Evolutionary conservation across 2,888 invertebrate species (phyloP), one percentile per base, ranked within the genome.

Genomic region (Drosophila multiciliata): DNA sequence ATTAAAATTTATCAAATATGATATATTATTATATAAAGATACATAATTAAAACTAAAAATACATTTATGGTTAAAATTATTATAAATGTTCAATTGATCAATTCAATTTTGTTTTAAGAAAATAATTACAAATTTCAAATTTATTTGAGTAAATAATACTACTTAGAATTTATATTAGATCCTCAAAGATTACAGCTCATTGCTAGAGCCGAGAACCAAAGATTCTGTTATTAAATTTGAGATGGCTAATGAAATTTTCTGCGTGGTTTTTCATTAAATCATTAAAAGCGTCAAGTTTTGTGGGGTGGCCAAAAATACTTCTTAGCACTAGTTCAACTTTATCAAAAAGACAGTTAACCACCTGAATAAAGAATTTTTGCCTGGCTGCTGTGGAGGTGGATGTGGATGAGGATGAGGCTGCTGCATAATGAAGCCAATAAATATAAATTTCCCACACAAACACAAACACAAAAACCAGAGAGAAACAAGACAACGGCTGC

Each of bases 341-440:
- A 36, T 40, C 36, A 66, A 50, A 23, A 40, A 17, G 36, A 23
- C 50, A 26, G 62, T 38, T 23, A 45, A 45, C 50, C 59, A 79
- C 67, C 78, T 75, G 76, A 42, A 72, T 38, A 38, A 57, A 66
- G 73, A 62, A 68, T 82, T 59, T 72, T 57, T 71, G 54, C 54
- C 36, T 42, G 40, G 63, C 17, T 66, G 38, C 48, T 57, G 42
- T 26, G 53, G 61, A 50, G 54, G 1, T 7, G 7, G 15, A 2
- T 36, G 36, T 36, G 15, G 20, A 2, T 45, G 8, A 1, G 12
- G 50, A 68, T 88, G 88, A 52, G 60, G 20, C 23, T 45, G 80
- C 78, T 70, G 80, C 76, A 89, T 89, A 82, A 89, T 83, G 88
- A 90, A 90, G 90, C 80, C 88, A 88, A 88, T 88, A 88, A 89